Evolutionary conservation across 2,888 invertebrate species (phyloP), one percentile per base, ranked within the genome.

Genomic region (Dorcus parallelipipedus): DNA sequence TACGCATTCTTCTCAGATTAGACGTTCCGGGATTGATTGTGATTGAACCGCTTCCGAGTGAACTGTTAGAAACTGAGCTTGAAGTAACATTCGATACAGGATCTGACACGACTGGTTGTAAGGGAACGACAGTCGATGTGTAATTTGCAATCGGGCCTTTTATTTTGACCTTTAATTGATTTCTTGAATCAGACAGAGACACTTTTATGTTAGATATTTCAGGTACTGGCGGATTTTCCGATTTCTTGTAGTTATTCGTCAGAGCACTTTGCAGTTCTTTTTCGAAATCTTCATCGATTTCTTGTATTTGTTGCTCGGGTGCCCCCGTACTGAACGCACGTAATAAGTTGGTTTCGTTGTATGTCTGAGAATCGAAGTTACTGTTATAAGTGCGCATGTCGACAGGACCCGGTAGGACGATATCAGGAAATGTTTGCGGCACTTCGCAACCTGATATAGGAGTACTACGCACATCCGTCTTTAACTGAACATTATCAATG

Each of bases 131-230:
- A 0, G 84, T 82, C 54, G 86, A 83, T 2, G 87, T 82, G 40
- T 88, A 90, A 72, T 89, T 91, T 69, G 93, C 91, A 60, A 91
- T 83, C 0, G 94, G 94, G 3, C 93, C 94, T 75, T 95, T 94
- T 62, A 94, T 94, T 78, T 95, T 95, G 0, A 95, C 88, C 75
- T 94, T 94, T 3, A 95, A 79, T 73, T 93, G 93, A 77, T 93
- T 93, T 38, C 93, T 82, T 0, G 92, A 89, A 76, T 93, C 92
- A 0, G 87, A 87, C 1, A 91, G 78, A 1, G 90, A 88, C 0
- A 89, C 89, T 73, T 91, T 91, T 3, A 86, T 87, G 58, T 81
- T 82, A 1, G 77, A 72, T 1, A 79, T 77, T 59, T 79, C 79
- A 41, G 80, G 80, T 20, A 80, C 77, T 10, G 80, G 79, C 76